A percentile compares a stretch with the other conserved stretches of the same genome.
These are phyloP conservation scores for Sycophaga agraensis DNA, from an alignment of 1,140 invertebrate species.

Conservation along the genomic window DNA sequence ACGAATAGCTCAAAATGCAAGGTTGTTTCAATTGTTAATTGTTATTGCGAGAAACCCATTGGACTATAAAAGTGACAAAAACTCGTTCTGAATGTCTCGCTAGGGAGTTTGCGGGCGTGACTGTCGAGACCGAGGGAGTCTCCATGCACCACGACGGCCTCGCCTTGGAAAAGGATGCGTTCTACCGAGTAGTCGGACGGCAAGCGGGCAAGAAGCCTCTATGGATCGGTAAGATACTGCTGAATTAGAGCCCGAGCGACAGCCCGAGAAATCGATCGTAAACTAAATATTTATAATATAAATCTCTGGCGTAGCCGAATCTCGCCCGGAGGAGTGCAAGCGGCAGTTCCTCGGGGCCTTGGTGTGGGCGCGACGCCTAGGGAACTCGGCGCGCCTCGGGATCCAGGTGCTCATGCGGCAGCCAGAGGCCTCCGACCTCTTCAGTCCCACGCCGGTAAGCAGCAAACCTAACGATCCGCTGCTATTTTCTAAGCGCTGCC, in stretches of 20 bases:
- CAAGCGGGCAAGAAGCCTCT: conserved; percentile 43
- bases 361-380: conserved; percentile 50
- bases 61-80: too few species aligned
- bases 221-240: conserved; percentile 45
- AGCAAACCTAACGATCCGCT: too few species aligned
- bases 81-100: too few species aligned
- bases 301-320: conserved; percentile 44
- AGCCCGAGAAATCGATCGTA: too few species aligned
- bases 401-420: conserved; percentile 55
- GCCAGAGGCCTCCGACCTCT: conserved; percentile 40
- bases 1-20: too few species aligned
- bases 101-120: conserved; percentile 39
- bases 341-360: conserved; percentile 52
- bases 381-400: conserved; percentile 53
- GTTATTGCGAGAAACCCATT: too few species aligned
- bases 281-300: too few species aligned
- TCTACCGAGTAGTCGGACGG: conserved; percentile 40
- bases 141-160: conserved; percentile 42
- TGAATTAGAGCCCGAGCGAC: too few species aligned
- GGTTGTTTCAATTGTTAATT: too few species aligned
- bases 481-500: too few species aligned
- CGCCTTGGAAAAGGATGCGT: conserved; percentile 38
- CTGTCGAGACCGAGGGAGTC: conserved; percentile 31
- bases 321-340: conserved; percentile 43
- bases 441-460: conserved; percentile 52